Conservation (phyloP, 2,113 vertebrate species). For the Ammospiza nelsoni region DNA sequence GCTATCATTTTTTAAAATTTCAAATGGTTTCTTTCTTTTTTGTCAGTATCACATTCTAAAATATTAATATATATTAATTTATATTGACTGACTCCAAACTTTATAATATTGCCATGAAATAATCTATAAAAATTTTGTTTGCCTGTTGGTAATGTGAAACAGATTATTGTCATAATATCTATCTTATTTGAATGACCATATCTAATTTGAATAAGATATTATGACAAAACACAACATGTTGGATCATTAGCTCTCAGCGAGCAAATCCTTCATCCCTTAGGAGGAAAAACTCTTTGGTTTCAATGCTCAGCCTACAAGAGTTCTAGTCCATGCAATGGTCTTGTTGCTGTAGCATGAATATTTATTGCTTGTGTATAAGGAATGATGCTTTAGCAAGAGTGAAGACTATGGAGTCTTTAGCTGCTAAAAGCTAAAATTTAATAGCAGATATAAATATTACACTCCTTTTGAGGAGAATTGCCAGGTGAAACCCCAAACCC, state of each 20-base stretch:
- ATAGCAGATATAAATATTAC: neutral
- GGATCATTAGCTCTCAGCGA: neutral
- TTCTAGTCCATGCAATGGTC: neutral
- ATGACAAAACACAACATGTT: accelerated
- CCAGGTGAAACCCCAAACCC: neutral
- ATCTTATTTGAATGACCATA: too few relatives aligned
- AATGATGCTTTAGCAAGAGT: neutral
- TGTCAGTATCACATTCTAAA: neutral
- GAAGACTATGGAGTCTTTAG: neutral
- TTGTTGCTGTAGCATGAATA: neutral
- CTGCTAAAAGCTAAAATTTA: neutral
- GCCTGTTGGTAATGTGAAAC: neutral
- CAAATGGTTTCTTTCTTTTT: neutral
- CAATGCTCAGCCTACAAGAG: neutral
- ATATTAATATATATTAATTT: neutral
- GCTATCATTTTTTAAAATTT: neutral
- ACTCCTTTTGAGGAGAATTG: neutral
- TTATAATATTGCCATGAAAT: neutral
- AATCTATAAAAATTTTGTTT: neutral
- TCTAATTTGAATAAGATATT: neutral
- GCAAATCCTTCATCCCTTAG: neutral
- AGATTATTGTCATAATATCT: neutral
- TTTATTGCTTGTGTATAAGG: neutral
- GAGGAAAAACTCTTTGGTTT: neutral
- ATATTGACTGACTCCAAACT: neutral